These are phyloP conservation scores for Drosophila leontia DNA, from an alignment of 1,140 invertebrate genomes.

Conservation along the genomic window DNA sequence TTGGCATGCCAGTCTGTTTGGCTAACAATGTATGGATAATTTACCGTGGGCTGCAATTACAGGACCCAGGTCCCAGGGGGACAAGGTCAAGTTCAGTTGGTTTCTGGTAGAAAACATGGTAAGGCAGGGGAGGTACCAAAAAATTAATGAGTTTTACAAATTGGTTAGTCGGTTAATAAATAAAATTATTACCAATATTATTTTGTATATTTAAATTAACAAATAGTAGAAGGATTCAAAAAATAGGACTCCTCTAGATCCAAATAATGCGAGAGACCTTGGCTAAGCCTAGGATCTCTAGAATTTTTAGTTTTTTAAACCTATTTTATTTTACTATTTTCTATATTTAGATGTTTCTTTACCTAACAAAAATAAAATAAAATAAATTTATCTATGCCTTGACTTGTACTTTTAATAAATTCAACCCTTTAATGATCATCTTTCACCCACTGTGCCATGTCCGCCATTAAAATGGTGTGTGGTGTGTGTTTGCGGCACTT, in stretches of 20 bases:
- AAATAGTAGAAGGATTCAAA: neutral
- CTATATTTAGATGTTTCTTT: too few relatives aligned
- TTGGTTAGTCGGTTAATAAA: neutral
- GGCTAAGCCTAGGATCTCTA: too few relatives aligned
- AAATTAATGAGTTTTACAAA: neutral
- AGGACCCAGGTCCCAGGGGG: neutral
- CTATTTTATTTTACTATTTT: neutral
- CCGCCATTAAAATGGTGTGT: slow-evolving; percentile 24
- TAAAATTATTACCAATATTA: neutral
- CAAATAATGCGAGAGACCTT: neutral
- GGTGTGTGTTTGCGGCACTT: slow-evolving; percentile 50
- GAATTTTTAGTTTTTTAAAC: neutral
- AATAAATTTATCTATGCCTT: neutral
- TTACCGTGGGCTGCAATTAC: slow-evolving; percentile 40
- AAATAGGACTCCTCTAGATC: neutral
- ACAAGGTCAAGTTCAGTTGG: slow-evolving; percentile 25
- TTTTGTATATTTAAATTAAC: neutral
- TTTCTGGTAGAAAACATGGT: neutral
- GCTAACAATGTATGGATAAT: slow-evolving; percentile 56
- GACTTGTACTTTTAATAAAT: neutral
- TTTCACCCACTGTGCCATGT: slow-evolving; percentile 61
- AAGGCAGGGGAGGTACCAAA: neutral
- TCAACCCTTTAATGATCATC: neutral
- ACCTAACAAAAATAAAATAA: neutral
- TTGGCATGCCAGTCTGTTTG: slow-evolving; percentile 72